phyloP scores from a whole-genome alignment of 2,113 vertebrate genomes.

The Trachemys scripta region DNA sequence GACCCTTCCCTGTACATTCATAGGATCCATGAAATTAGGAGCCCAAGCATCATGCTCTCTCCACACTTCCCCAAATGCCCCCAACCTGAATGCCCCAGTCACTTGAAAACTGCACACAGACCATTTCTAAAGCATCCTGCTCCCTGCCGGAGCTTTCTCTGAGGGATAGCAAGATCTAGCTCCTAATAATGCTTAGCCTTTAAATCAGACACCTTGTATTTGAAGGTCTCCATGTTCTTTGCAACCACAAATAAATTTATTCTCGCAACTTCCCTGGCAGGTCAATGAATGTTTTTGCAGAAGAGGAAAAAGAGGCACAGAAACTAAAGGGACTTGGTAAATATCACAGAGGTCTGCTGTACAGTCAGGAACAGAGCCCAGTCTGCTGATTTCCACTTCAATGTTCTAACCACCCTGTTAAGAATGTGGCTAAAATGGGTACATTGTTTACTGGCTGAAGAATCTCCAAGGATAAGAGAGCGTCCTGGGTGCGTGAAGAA shows the following conservation, averaged over 20 bases:
- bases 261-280: not conserved
- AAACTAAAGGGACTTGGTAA: not conserved
- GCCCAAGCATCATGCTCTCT: not conserved
- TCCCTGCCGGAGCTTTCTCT: not conserved
- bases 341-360: not conserved
- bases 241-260: not conserved
- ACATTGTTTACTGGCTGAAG: not conserved
- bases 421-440: not conserved
- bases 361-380: rapidly evolving
- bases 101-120: not conserved
- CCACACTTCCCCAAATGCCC: not conserved
- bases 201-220: not conserved
- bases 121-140: not conserved
- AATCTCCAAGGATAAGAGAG: not conserved
- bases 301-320: not conserved
- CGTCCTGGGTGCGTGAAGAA: not conserved
- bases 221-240: not conserved
- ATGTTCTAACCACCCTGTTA: not conserved
- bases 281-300: not conserved
- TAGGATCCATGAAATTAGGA: not conserved
- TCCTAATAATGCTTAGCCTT: not conserved
- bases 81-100: not conserved
- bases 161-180: not conserved
- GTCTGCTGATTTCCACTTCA: not conserved
- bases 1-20: not conserved